phyloP scores from a whole-genome alignment of 2,113 vertebrate species.

The Otocyon megalotis region DNA sequence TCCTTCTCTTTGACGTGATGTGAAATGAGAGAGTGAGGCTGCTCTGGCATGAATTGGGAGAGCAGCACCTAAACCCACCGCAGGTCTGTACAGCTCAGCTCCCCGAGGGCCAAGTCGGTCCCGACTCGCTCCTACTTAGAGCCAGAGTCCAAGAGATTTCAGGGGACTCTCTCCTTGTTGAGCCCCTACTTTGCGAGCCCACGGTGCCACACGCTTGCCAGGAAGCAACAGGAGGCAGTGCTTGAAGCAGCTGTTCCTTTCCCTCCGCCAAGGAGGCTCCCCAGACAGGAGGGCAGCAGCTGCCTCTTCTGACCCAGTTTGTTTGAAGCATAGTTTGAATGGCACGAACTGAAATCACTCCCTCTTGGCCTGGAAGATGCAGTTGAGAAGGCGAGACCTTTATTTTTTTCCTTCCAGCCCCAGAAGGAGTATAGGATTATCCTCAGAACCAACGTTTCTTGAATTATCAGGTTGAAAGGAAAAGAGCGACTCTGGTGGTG shows the following conservation, averaged over 20 bases:
- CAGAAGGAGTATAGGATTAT: not conserved
- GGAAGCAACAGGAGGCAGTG: not conserved
- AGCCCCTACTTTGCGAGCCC: not conserved
- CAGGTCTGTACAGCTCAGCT: not conserved
- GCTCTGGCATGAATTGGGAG: not conserved
- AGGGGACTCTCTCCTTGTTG: not conserved
- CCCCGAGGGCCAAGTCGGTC: not conserved
- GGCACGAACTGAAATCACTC: not conserved
- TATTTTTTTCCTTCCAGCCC: not conserved
- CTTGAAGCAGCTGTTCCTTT: constrained; percentile 24
- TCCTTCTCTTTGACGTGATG: not conserved
- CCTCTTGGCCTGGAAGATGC: not conserved
- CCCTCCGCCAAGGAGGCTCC: not conserved
- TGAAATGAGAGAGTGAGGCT: not conserved
- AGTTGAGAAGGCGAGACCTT: not conserved
- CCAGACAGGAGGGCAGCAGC: not conserved
- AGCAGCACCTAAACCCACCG: not conserved
- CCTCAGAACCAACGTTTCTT: not conserved
- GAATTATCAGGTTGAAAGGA: not conserved
- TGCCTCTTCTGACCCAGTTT: constrained; percentile 33
- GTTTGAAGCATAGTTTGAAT: not conserved
- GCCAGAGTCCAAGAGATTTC: not conserved
- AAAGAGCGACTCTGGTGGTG: not conserved
- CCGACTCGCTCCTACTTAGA: not conserved
- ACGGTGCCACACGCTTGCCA: not conserved